Evolutionary conservation across 53 echinoderm and acorn worm genomes (phyloP), one percentile per base, ranked within the genome.

Genomic region (Stichopus horrens): DNA sequence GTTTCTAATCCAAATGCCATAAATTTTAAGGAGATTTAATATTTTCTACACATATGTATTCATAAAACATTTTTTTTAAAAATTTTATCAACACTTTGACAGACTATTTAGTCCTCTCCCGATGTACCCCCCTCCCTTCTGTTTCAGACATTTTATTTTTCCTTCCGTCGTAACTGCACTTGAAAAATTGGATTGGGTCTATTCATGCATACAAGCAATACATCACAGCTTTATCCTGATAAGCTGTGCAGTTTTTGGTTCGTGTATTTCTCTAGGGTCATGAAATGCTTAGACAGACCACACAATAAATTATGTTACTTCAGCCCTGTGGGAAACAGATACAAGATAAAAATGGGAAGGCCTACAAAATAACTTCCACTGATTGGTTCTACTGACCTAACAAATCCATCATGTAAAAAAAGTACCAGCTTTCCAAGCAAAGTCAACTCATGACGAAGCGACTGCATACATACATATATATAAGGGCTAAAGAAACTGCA

Each of bases 331-430:
- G 21, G 55, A 81, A 58, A 56, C 21, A 81, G 58, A 58, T 58
- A 57, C 81, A 57, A 21, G 21, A 58, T 57, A 81, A 58, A 21
- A n/a, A 9, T 18, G 54, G 20, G 11, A 8, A 53, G 20, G 81
- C 81, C 81, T 81, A 56, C 22, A 7, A 81, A 56, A 81, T 81
- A 58, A 57, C 55, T 58, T 57, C 57, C 56, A 57, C 21, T 81
- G 81, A 81, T 81, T 81, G 81, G 56, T 81, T 81, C 57, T n/a
- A 81, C 81, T 81, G 81, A 81, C 81, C 81, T 81, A 57, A 7
- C 71, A 16, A 71, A 63, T 63, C 10, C 16, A 63, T 7, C 63
- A 63, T 63, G 63, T 16, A 63, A 63, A 63, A 13, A 63, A 16
- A 63, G 37, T 37, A 37, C 37, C 37, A 37, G 37, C 37, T 37